Percentiles rank a stretch among this genome's conserved stretches.
These are phyloP conservation scores for Polyodon spathula DNA, from an alignment of 2,113 vertebrate species.

Conservation along the genomic window DNA sequence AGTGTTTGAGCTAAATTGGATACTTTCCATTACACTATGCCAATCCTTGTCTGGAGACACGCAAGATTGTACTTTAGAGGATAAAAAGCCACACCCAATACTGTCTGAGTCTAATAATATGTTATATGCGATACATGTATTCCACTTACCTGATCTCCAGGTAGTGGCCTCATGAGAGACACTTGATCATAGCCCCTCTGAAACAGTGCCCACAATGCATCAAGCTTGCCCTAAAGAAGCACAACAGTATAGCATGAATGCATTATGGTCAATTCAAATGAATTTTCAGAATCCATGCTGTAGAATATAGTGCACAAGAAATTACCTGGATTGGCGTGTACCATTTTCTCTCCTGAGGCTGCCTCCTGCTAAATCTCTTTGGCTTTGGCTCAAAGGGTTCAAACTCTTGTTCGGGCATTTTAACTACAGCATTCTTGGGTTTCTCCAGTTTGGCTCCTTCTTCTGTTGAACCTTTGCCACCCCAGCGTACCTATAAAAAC, in stretches of 20 bases:
- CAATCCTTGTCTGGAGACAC: no score
- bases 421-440: conserved; percentile 79
- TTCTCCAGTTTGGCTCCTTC: conserved; percentile 83
- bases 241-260: not conserved
- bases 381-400: conserved; percentile 73
- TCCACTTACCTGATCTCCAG: conserved; percentile 68
- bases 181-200: conserved; percentile 73
- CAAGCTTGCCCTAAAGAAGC: conserved; percentile 66
- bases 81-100: no score
- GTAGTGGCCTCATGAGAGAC: conserved; percentile 73
- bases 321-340: conserved; percentile 74
- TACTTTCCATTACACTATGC: no score
- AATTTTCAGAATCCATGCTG: not conserved
- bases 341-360: conserved; percentile 64
- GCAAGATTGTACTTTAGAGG: no score
- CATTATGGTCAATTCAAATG: conserved; percentile 5
- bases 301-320: conserved; percentile 29
- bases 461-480: conserved; percentile 77
- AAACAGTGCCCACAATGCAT: conserved; percentile 70
- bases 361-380: conserved; percentile 39
- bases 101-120: no score
- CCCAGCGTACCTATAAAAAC: conserved; percentile 69
- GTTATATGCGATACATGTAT: no score
- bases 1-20: no score
- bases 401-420: conserved; percentile 78